Conservation (phyloP, 2,888 invertebrate genomes). For the Troides oblongomaculatus region DNA sequence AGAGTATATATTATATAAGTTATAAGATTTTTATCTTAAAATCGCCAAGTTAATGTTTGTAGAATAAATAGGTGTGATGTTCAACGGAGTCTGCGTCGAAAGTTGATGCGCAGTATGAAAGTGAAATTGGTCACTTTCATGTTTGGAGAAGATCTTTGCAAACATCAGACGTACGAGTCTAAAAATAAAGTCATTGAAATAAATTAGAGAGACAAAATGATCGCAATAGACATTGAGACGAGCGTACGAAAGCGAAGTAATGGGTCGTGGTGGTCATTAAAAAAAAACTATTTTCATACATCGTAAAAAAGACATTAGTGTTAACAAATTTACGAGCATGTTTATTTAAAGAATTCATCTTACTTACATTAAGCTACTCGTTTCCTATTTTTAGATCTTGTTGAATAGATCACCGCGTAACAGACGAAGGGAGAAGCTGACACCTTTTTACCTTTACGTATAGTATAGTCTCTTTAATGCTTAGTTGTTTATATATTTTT, state of each 20-base stretch:
- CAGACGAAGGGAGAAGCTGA: neutral
- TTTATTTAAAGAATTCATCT: neutral
- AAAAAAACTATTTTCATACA: conserved; percentile 24
- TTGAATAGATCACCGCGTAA: neutral
- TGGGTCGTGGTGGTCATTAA: conserved; percentile 24
- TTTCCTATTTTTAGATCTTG: neutral
- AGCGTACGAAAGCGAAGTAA: conserved; percentile 26
- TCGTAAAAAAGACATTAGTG: conserved; percentile 17
- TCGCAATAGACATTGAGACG: conserved; percentile 11
- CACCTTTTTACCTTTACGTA: neutral
- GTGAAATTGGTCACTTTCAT: conserved; percentile 61
- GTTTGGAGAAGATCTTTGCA: conserved; percentile 51
- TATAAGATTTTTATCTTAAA: neutral
- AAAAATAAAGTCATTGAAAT: conserved; percentile 46
- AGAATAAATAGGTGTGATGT: conserved; percentile 52
- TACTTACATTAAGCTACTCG: neutral
- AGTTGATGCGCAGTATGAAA: conserved; percentile 64
- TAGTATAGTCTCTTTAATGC: neutral
- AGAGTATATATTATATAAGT: too few species aligned
- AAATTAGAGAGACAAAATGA: conserved; percentile 37
- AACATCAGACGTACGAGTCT: conserved; percentile 34
- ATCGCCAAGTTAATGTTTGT: conserved; percentile 45
- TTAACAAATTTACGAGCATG: neutral
- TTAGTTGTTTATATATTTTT: neutral
- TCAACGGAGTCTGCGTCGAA: conserved; percentile 54